phyloP scores from a whole-genome alignment of 2,888 invertebrate genomes.

The Myopa tessellatipennis region DNA sequence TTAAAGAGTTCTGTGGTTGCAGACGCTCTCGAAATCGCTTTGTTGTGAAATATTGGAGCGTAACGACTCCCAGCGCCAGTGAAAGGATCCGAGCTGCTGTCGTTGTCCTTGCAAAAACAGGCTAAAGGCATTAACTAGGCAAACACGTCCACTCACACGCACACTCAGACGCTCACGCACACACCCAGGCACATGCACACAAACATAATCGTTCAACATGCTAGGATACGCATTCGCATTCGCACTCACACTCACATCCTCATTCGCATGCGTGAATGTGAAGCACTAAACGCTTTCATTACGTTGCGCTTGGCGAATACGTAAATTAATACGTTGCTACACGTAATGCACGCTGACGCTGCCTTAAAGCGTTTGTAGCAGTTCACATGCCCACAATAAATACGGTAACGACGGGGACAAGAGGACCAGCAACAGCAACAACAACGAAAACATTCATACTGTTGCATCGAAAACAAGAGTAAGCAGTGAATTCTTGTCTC shows the following conservation, averaged over 20 bases:
- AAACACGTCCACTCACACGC: neutral
- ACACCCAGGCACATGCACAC: neutral
- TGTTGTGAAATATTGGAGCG: conserved; percentile 1
- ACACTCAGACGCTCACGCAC: neutral
- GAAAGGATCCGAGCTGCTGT: neutral
- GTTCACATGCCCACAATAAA: conserved; percentile 3
- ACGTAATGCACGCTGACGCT: conserved; percentile 4
- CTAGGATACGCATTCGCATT: neutral
- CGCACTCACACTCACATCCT: neutral
- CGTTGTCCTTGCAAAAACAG: conserved; percentile 13
- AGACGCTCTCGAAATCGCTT: neutral
- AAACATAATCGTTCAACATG: neutral
- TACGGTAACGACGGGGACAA: neutral
- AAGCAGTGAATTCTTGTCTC: too few species aligned
- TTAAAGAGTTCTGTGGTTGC: conserved; percentile 10
- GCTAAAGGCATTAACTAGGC: neutral
- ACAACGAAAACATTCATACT: neutral
- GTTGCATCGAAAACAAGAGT: too few species aligned
- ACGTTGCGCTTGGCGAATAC: conserved; percentile 6
- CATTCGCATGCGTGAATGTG: neutral
- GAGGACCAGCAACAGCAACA: neutral
- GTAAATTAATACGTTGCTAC: neutral
- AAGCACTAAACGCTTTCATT: neutral
- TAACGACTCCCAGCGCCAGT: neutral
- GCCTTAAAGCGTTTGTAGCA: neutral